phyloP scores from a whole-genome alignment of 2,113 vertebrate species.

The Eulacestoma nigropectus region DNA sequence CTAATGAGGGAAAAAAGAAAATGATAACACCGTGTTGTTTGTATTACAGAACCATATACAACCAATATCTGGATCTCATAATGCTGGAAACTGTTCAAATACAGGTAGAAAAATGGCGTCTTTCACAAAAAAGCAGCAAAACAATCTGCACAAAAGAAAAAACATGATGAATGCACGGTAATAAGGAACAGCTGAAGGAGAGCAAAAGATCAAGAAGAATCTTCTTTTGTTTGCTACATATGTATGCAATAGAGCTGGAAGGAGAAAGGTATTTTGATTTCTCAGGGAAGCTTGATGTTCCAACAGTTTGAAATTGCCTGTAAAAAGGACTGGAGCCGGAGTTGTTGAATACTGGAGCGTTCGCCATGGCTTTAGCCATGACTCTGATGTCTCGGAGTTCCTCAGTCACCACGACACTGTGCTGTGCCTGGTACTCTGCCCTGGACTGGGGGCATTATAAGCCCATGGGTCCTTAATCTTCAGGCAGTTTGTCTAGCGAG shows the following conservation, averaged over 20 bases:
- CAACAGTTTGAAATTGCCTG: not conserved
- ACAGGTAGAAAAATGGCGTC: not conserved
- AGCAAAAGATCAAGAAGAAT: not conserved
- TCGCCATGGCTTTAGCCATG: not conserved
- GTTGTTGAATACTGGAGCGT: not conserved
- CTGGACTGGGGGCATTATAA: not conserved
- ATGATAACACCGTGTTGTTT: not conserved
- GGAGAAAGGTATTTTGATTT: conserved; percentile 15
- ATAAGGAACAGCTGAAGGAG: conserved; percentile 20
- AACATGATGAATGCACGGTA: not conserved
- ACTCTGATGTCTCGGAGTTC: not conserved
- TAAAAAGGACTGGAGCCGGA: not conserved
- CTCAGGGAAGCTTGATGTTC: not conserved
- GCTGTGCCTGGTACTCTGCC: not conserved
- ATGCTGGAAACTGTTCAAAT: not conserved
- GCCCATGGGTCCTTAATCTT: not conserved
- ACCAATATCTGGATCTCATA: not conserved
- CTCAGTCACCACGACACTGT: not conserved
- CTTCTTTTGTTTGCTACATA: conserved; percentile 26
- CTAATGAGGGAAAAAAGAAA: conserved; percentile 8
- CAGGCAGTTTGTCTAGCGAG: not conserved
- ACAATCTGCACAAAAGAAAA: not conserved
- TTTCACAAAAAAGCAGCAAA: not conserved
- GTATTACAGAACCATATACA: not conserved
- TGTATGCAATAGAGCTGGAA: conserved; percentile 19